These are phyloP conservation scores for Mesembrinibis cayennensis DNA, from an alignment of 2,113 vertebrate genomes.

Conservation along the genomic window DNA sequence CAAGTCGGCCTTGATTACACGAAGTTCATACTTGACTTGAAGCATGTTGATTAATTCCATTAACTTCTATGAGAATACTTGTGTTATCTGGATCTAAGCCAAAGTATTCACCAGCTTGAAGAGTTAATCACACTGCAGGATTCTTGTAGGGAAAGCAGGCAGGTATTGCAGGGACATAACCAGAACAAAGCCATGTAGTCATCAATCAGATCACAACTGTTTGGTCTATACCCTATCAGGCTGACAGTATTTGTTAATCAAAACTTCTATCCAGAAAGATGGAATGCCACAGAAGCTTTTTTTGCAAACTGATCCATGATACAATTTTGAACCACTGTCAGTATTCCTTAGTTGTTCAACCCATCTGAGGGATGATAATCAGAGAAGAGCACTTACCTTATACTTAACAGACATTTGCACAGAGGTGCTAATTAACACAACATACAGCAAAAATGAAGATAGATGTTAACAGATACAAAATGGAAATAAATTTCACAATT, in stretches of 20 bases:
- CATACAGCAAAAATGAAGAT: neutral
- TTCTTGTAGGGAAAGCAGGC: neutral
- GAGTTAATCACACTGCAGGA: neutral
- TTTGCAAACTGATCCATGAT: neutral
- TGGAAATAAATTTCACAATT: neutral
- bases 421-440: neutral
- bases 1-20: neutral
- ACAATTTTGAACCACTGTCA: neutral
- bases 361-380: neutral
- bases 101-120: neutral
- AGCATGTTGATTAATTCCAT: neutral
- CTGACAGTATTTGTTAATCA: neutral
- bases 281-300: neutral
- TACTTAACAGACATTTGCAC: neutral
- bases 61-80: neutral
- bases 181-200: neutral
- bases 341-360: neutral
- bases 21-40: conserved; percentile 1
- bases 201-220: neutral
- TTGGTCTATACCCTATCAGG: neutral
- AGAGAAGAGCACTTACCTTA: neutral
- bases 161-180: neutral
- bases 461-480: neutral
- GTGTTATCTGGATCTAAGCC: neutral
- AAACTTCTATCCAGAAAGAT: neutral